Evolutionary conservation across 2,113 vertebrate species (phyloP).

Genomic region (Nycticebus coucang): DNA sequence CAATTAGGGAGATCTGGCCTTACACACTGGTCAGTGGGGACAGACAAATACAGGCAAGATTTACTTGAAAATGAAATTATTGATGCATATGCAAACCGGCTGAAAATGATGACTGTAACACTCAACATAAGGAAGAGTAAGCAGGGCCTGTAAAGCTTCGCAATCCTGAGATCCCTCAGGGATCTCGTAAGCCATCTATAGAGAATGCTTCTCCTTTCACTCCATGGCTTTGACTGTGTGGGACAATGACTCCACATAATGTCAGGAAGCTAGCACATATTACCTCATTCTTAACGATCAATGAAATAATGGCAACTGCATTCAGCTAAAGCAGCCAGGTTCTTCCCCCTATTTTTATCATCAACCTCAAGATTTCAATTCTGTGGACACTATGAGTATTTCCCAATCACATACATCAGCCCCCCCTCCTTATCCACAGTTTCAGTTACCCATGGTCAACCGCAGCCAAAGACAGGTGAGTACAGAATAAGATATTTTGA

Average conservation of each 20-base stretch:
- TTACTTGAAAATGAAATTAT: slow-evolving; percentile 3
- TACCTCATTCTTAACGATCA: not conserved
- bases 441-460: not conserved
- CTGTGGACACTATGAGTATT: not conserved
- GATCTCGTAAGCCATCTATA: not conserved
- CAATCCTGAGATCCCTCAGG: not conserved
- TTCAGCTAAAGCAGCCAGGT: not conserved
- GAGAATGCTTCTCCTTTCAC: slow-evolving; percentile 8
- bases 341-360: not conserved
- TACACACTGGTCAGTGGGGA: not conserved
- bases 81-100: not conserved
- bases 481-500: not conserved
- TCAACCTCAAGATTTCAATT: not conserved
- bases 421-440: not conserved
- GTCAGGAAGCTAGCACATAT: not conserved
- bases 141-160: not conserved
- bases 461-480: not conserved
- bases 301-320: not conserved
- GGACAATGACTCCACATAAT: not conserved
- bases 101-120: slow-evolving; percentile 29
- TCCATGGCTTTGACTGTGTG: not conserved
- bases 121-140: slow-evolving; percentile 12
- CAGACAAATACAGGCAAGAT: not conserved
- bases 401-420: not conserved
- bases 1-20: not conserved